A percentile compares a stretch with the other conserved stretches of the same genome.
phyloP scores from a whole-genome alignment of 2,797 vertebrate species.

The Caiman crocodilus region DNA sequence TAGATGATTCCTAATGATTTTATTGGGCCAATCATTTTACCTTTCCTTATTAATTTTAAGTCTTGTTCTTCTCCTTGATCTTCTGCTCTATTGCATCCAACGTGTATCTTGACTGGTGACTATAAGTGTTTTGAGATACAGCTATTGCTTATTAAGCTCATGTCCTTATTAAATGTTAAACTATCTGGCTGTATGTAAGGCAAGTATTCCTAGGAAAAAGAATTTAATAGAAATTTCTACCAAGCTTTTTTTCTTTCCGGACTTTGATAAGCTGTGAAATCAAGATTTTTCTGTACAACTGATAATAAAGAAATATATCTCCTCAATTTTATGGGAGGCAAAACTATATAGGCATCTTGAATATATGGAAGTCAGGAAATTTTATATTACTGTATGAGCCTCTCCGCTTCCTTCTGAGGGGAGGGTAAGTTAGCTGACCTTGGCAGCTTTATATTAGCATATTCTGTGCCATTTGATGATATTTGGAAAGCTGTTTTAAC shows the following conservation, averaged over 20 bases:
- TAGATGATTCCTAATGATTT: neutral
- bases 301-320: neutral
- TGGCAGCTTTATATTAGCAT: neutral
- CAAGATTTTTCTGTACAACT: neutral
- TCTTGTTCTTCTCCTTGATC: neutral
- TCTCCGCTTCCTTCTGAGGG: neutral
- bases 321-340: neutral
- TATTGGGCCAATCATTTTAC: neutral
- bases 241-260: neutral
- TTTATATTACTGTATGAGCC: neutral
- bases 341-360: neutral
- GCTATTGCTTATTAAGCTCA: neutral
- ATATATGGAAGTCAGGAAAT: neutral
- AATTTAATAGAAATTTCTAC: neutral
- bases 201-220: neutral
- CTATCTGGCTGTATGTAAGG: neutral
- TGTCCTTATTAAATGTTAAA: neutral
- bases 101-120: neutral
- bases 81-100: neutral
- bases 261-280: constrained; percentile 21
- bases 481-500: constrained; percentile 62
- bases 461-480: constrained; percentile 24
- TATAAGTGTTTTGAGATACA: neutral
- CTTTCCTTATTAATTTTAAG: neutral
- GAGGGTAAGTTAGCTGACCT: neutral